phyloP scores from a whole-genome alignment of 2,888 invertebrate species.

The Cataglyphis altisquamis region DNA sequence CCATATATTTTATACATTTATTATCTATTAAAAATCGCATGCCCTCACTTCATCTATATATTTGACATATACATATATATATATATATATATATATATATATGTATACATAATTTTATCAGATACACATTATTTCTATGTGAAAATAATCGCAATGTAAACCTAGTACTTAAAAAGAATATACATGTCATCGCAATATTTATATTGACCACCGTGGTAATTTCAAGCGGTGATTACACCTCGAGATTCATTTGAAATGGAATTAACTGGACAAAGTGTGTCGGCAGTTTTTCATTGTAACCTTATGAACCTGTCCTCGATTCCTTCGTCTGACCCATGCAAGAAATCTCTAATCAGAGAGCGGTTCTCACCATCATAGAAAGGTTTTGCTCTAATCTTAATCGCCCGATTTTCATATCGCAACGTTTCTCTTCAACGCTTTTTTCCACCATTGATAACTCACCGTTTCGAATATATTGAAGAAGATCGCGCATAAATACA shows the following conservation, averaged over 20 bases:
- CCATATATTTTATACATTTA: no score
- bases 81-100: background rate
- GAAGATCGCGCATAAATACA: slow-evolving; percentile 44
- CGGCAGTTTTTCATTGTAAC: slow-evolving; percentile 50
- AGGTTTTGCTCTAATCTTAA: background rate
- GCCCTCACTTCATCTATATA: no score
- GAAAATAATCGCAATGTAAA: background rate
- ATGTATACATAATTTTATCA: background rate
- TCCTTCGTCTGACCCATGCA: slow-evolving; percentile 45
- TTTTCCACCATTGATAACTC: slow-evolving; percentile 32
- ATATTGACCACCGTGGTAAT: background rate
- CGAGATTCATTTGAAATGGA: background rate
- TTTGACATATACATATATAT: no score
- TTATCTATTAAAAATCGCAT: no score
- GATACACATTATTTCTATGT: background rate
- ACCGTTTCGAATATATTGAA: slow-evolving; percentile 63
- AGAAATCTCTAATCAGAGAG: slow-evolving; percentile 41
- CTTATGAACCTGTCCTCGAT: slow-evolving; percentile 68
- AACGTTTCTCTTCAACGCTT: background rate
- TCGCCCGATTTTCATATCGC: background rate
- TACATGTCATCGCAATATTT: background rate
- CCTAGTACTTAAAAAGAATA: background rate
- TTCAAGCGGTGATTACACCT: slow-evolving; percentile 23
- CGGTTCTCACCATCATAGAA: background rate
- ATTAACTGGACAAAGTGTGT: slow-evolving; percentile 53